Percentiles rank a stretch among this genome's conserved stretches.
Conservation (phyloP, 37 sponge, comb jelly and placozoan species). For the Oopsacas minuta region DNA sequence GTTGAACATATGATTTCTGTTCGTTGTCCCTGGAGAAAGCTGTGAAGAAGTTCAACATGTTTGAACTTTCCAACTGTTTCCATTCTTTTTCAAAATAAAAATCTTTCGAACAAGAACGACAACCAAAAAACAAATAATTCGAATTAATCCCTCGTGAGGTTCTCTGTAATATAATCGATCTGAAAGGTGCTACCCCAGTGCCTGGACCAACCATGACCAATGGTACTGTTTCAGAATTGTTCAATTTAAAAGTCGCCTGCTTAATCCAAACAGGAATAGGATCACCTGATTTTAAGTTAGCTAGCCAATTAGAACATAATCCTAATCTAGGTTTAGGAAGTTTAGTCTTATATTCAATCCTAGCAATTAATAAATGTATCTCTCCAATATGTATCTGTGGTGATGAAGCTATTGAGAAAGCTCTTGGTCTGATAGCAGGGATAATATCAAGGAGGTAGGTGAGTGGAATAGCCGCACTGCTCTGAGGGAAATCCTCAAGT, state of each 20-base stretch:
- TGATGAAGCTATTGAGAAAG: constrained; percentile 94
- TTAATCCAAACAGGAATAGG: constrained; percentile 66
- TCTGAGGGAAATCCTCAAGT: constrained; percentile 70
- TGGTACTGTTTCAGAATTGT: constrained; percentile 25
- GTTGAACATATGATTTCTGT: constrained; percentile 84
- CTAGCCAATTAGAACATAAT: constrained; percentile 78
- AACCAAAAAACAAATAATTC: constrained; percentile 78
- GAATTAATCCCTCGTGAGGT: constrained; percentile 9
- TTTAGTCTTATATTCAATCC: constrained; percentile 67
- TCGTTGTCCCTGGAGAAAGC: constrained; percentile 92
- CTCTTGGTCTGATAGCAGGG: constrained; percentile 73
- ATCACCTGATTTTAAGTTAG: constrained; percentile 45
- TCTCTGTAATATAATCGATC: constrained; percentile 66
- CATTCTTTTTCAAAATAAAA: constrained; percentile 76
- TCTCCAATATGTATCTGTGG: constrained; percentile 37
- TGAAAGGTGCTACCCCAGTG: constrained; percentile 96
- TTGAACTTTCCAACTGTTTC: constrained; percentile 25
- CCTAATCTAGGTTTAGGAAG: constrained; percentile 69
- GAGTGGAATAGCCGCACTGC: constrained; percentile 44
- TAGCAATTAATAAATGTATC: constrained; percentile 74
- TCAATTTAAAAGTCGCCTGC: constrained; percentile 55
- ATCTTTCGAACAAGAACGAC: constrained; percentile 61
- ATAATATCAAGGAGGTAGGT: constrained; percentile 80
- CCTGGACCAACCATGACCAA: constrained; percentile 90
- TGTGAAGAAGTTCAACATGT: constrained; percentile 38